phyloP scores from a whole-genome alignment of 2,113 vertebrate genomes.

The Solenodon paradoxus region DNA sequence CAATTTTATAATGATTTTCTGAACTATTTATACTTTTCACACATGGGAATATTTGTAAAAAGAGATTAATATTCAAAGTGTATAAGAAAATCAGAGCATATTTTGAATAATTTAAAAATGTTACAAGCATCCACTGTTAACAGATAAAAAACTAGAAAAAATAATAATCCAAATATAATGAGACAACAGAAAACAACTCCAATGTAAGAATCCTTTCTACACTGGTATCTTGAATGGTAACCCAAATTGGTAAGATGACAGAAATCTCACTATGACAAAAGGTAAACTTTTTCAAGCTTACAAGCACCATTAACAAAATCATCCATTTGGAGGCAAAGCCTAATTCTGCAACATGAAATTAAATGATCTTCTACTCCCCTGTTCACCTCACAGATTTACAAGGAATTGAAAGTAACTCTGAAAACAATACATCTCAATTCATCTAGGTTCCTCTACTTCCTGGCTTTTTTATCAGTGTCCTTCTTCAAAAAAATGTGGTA shows the following conservation, averaged over 20 bases:
- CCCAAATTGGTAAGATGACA: not conserved
- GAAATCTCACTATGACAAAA: not conserved
- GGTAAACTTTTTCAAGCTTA: not conserved
- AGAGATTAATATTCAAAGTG: not conserved
- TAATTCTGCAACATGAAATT: not conserved
- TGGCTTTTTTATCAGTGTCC: not conserved
- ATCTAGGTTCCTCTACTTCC: not conserved
- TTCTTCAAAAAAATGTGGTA: not conserved
- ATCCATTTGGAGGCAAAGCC: not conserved
- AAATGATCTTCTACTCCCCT: not conserved
- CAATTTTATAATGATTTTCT: no score
- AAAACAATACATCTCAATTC: not conserved
- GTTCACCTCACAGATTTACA: not conserved
- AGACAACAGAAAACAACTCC: not conserved
- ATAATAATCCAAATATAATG: not conserved
- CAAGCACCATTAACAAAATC: not conserved
- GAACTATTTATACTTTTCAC: no score
- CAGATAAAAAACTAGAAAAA: not conserved
- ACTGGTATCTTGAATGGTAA: not conserved
- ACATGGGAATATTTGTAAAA: not conserved
- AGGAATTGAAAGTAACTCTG: not conserved
- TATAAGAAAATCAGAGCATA: not conserved
- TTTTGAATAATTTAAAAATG: conserved; percentile 2
- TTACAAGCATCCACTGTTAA: not conserved
- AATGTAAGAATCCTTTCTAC: not conserved